Conservation (phyloP, 2,797 vertebrate genomes). For the Darevskia mixta region DNA sequence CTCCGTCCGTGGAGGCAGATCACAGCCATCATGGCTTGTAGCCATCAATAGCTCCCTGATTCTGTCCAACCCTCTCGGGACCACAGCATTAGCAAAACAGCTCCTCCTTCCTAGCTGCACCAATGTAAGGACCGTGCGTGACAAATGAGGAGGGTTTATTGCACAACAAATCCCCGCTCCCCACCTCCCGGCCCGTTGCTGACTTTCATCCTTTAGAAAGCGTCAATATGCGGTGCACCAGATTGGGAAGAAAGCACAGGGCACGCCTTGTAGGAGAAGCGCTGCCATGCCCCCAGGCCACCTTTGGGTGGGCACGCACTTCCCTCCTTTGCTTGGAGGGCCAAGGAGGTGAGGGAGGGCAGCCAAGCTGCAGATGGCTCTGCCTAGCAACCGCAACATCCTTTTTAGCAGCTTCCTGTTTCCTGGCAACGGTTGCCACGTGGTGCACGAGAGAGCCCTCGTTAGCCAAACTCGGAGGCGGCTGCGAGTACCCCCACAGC, state of each 20-base stretch:
- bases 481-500: not conserved
- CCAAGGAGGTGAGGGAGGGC: constrained; percentile 32
- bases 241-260: too few relatives aligned
- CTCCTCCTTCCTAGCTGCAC: too few relatives aligned
- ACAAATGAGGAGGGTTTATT: not conserved
- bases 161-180: not conserved
- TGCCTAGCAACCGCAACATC: constrained; percentile 73
- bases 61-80: too few relatives aligned
- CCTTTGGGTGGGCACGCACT: not conserved
- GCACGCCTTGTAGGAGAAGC: not conserved
- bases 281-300: not conserved
- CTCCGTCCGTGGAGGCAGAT: too few relatives aligned
- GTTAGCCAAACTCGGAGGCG: not conserved
- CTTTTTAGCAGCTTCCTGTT: constrained; percentile 71
- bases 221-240: too few relatives aligned
- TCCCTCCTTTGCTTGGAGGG: not conserved
- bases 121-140: not conserved
- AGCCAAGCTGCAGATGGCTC: constrained; percentile 51
- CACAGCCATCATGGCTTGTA: too few relatives aligned
- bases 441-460: constrained; percentile 60
- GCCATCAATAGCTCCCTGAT: too few relatives aligned
- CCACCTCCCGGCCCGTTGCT: not conserved
- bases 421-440: constrained; percentile 67
- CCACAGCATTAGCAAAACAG: too few relatives aligned
- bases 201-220: not conserved